A percentile compares a stretch with the other conserved stretches of the same genome.
Evolutionary conservation across 1,140 invertebrate genomes (phyloP).

Genomic region (Cotesia vestalis): DNA sequence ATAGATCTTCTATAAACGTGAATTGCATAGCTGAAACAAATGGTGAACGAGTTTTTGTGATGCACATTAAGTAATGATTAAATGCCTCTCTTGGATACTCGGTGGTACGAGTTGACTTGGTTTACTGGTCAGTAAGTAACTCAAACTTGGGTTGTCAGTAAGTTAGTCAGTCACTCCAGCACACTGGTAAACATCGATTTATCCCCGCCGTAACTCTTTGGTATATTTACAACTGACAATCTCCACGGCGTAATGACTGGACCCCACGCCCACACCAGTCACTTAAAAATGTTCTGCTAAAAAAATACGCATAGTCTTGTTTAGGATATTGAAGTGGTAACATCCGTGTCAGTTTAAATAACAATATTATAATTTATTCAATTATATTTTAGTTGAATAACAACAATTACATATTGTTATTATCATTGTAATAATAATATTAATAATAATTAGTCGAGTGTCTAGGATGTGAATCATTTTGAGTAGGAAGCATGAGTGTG

Average conservation of each 20-base stretch:
- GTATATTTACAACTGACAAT: background rate
- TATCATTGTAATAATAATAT: background rate
- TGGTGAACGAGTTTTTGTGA: no score
- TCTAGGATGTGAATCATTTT: background rate
- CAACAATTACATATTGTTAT: no score
- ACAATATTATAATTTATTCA: background rate
- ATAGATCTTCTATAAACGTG: no score
- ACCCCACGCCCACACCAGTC: constrained; percentile 7
- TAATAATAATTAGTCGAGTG: background rate
- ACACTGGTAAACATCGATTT: constrained; percentile 15
- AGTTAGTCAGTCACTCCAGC: background rate
- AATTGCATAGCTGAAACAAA: no score
- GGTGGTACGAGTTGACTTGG: background rate
- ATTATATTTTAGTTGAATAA: background rate
- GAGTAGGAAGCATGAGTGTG: background rate
- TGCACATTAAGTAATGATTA: no score
- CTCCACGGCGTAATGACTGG: background rate
- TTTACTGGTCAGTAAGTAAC: background rate
- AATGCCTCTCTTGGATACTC: background rate
- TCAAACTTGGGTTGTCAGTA: constrained; percentile 1
- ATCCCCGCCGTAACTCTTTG: background rate
- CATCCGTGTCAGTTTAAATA: background rate
- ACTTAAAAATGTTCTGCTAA: constrained; percentile 6
- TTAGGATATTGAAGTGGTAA: constrained; percentile 12
- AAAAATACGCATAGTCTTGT: constrained; percentile 15